Percentiles rank a stretch among this genome's conserved stretches.
phyloP scores from a whole-genome alignment of 2,888 invertebrate genomes.

The Conistra vaccinii region DNA sequence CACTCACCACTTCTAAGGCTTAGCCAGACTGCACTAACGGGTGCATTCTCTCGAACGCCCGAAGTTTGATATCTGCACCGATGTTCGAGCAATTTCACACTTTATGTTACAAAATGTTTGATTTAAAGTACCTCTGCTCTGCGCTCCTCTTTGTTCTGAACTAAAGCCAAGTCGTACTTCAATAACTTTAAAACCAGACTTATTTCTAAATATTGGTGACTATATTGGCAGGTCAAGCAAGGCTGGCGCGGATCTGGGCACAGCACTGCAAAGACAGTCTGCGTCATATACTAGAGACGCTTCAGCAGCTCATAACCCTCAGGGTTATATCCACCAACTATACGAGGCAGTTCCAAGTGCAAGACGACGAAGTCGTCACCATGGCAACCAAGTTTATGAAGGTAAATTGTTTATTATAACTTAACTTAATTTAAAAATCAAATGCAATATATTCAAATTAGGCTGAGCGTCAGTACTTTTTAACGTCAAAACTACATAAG shows the following conservation, averaged over 20 bases:
- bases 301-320: constrained; percentile 97
- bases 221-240: constrained; percentile 92
- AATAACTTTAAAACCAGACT: neutral
- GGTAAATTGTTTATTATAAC: constrained; percentile 84
- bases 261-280: constrained; percentile 92
- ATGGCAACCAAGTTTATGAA: constrained; percentile 97
- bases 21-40: neutral
- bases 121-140: neutral
- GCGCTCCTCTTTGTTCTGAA: neutral
- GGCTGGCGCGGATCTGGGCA: constrained; percentile 95
- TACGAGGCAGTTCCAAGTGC: constrained; percentile 93
- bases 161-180: neutral
- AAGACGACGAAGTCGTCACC: constrained; percentile 96
- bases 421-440: neutral
- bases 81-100: neutral
- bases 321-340: constrained; percentile 95
- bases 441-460: neutral
- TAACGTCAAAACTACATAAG: no score
- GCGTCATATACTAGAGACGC: constrained; percentile 93
- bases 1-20: neutral
- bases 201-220: neutral
- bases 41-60: neutral
- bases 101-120: no score
- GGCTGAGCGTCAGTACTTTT: no score
- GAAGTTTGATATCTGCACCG: neutral